Conservation (phyloP, 2,888 invertebrate genomes). For the Psylliodes chrysocephalus region DNA sequence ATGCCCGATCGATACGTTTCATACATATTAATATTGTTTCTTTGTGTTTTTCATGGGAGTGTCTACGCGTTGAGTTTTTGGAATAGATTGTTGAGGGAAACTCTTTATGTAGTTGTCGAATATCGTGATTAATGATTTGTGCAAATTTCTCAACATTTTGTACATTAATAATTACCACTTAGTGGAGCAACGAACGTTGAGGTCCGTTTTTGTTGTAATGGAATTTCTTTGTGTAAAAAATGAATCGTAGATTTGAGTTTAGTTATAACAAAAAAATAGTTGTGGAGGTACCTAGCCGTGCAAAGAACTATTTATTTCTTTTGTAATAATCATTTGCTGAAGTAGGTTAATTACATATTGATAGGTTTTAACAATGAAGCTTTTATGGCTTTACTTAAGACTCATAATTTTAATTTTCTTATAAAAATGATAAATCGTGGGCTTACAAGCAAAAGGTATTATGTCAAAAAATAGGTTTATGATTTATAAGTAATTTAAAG, state of each 20-base stretch:
- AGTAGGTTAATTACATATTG: no score
- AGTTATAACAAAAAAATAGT: neutral
- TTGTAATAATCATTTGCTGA: no score
- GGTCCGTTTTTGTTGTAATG: neutral
- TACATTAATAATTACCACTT: constrained; percentile 27
- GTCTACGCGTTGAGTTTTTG: constrained; percentile 22
- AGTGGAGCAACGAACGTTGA: neutral
- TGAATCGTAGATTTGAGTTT: constrained; percentile 16
- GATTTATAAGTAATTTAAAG: no score
- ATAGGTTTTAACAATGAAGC: no score
- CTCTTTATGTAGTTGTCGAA: constrained; percentile 28
- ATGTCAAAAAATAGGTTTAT: no score
- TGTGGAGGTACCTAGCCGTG: neutral
- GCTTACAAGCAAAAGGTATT: no score
- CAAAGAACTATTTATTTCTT: neutral
- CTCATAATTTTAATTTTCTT: no score
- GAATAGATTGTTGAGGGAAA: constrained; percentile 22
- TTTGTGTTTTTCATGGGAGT: constrained; percentile 30
- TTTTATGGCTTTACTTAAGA: no score
- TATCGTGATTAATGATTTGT: constrained; percentile 25
- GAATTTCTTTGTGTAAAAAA: constrained; percentile 3
- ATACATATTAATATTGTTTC: constrained; percentile 28
- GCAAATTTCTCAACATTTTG: constrained; percentile 16
- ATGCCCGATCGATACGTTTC: constrained; percentile 29
- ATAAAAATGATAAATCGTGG: no score